Conservation (phyloP, 2,888 invertebrate species). For the Protula sp. region DNA sequence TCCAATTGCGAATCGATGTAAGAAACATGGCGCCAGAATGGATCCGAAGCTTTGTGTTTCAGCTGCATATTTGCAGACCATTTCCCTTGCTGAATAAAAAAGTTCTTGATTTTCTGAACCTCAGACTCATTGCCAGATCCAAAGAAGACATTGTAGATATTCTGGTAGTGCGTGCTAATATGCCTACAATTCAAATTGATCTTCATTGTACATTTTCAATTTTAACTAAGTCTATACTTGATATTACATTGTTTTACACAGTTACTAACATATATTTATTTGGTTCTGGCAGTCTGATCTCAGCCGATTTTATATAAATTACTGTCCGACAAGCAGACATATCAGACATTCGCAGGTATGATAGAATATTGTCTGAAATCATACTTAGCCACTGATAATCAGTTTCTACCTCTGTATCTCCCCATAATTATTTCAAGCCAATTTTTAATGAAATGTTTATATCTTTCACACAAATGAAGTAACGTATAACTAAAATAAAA, state of each 20-base stretch:
- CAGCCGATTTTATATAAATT: too few species aligned
- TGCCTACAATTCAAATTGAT: slow-evolving; percentile 28
- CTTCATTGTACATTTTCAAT: background rate
- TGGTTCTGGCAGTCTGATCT: too few species aligned
- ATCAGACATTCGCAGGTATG: too few species aligned
- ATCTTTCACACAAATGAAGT: background rate
- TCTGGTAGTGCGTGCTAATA: slow-evolving; percentile 40
- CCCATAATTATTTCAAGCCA: too few species aligned
- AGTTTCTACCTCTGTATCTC: too few species aligned
- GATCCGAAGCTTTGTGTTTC: slow-evolving; percentile 24
- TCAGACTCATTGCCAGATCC: slow-evolving; percentile 3
- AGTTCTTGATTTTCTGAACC: slow-evolving; percentile 25
- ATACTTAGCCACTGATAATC: too few species aligned
- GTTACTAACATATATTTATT: too few species aligned
- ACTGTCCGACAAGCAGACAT: too few species aligned
- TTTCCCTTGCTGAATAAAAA: slow-evolving; percentile 33
- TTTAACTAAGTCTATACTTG: too few species aligned
- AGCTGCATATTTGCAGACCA: slow-evolving; percentile 35
- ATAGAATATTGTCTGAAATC: too few species aligned
- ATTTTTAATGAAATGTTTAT: background rate
- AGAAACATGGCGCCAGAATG: slow-evolving; percentile 40
- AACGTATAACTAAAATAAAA: background rate
- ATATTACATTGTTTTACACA: too few species aligned
- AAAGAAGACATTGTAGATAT: slow-evolving; percentile 29
- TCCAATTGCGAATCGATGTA: slow-evolving; percentile 43